Conservation (phyloP, 2,888 invertebrate species). For the Malacosoma neustria region DNA sequence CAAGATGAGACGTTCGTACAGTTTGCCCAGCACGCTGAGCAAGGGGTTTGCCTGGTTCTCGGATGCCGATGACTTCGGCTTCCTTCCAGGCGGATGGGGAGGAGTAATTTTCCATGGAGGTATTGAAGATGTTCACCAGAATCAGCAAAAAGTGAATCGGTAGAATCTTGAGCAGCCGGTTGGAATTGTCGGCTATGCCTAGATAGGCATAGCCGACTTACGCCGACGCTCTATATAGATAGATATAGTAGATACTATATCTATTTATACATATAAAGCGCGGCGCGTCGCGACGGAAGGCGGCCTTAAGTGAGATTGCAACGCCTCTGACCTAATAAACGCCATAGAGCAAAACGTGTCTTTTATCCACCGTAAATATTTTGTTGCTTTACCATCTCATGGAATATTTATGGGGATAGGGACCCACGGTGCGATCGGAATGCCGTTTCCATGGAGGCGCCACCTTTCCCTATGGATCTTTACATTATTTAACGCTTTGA, state of each 20-base stretch:
- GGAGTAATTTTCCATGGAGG: background rate
- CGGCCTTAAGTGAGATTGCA: conserved; percentile 40
- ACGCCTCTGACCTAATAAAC: conserved; percentile 37
- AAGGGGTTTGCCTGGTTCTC: too few species aligned
- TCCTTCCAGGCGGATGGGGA: too few species aligned
- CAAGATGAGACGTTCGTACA: too few species aligned
- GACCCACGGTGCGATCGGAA: conserved; percentile 52
- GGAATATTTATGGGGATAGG: conserved; percentile 59
- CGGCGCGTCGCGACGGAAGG: conserved; percentile 33
- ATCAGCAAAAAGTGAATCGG: too few species aligned
- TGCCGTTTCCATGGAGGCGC: conserved; percentile 51
- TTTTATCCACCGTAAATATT: conserved; percentile 44
- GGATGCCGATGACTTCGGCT: too few species aligned
- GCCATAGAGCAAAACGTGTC: conserved; percentile 45
- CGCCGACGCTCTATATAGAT: too few species aligned
- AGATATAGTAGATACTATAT: too few species aligned
- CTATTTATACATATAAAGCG: background rate
- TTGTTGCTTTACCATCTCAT: conserved; percentile 37
- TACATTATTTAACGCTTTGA: conserved; percentile 49
- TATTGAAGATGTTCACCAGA: too few species aligned
- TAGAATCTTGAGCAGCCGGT: too few species aligned
- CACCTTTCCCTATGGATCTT: conserved; percentile 41
- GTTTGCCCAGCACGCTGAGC: too few species aligned
- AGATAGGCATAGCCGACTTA: conserved; percentile 5
- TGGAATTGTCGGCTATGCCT: too few species aligned